Evolutionary conservation across 2,888 invertebrate species (phyloP), one percentile per base, ranked within the genome.

Genomic region (Drosophila leonis): DNA sequence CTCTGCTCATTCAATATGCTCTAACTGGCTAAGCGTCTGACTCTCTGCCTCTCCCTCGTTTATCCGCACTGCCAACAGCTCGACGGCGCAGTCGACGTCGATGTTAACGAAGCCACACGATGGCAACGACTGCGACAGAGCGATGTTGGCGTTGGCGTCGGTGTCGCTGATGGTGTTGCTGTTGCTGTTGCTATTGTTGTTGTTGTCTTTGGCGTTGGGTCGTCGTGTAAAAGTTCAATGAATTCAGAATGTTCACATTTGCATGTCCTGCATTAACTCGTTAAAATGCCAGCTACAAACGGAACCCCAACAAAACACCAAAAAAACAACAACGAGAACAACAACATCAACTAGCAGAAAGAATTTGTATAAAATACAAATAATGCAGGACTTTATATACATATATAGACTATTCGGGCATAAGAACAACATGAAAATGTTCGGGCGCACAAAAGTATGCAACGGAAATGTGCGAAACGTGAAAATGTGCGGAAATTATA

Each of bases 261-360:
- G 90, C 91, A 90, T 87, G 87, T 90, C 86, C 86, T 88, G 91
- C 89, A 90, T 90, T 90, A 88, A 88, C 90, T 90, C 90, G 89
- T 90, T 90, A 75, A 86, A 87, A 90, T 89, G 88, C 82, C 88
- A 85, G 69, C 57, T 62, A 55, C 75, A 73, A 54, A 52, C 70
- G 56, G 57, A 62, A 62, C 62, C 12, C 42, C 64, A 61, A 51
- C 48, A 44, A 42, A 73, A 46, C 61, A 69, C 41, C 35, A 18
- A 64, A 69, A 55, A 41, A 64, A 56, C 65, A 72, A 48, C 59
- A 70, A 48, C 55, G 59, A 52, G 31, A 62, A 49, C 57, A 64
- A 60, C 57, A 71, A 56, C 62, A 75, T 42, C 42, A 68, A 74
- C 63, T 49, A 64, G 61, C 78, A 82, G 42, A 31, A 84, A 75